Percentiles rank a stretch among this genome's conserved stretches.
Evolutionary conservation across 2,888 invertebrate species (phyloP).

Genomic region (Uloborus plumipes): DNA sequence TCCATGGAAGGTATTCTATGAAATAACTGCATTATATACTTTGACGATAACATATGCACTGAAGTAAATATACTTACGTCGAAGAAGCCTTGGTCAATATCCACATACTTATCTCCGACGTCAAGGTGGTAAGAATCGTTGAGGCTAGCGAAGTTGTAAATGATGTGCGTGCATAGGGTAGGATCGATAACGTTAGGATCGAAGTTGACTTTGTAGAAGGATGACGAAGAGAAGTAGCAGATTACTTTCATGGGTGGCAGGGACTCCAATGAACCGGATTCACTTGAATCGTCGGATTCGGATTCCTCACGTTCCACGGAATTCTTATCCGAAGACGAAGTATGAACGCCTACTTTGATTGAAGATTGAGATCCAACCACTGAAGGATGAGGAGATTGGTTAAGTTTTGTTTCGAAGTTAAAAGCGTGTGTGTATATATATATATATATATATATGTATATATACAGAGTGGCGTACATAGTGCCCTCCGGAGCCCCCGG

Average conservation of each 20-base stretch:
- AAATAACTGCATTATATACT: conserved; percentile 60
- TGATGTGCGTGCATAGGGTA: conserved; percentile 1
- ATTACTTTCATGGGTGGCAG: not conserved
- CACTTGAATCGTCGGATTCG: too few relatives aligned
- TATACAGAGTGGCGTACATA: too few relatives aligned
- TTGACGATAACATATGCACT: conserved; percentile 37
- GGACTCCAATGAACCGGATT: not conserved
- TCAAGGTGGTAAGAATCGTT: conserved; percentile 1
- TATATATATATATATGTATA: too few relatives aligned
- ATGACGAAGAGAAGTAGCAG: not conserved
- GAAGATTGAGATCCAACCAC: too few relatives aligned
- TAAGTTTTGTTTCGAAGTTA: too few relatives aligned
- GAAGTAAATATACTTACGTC: not conserved
- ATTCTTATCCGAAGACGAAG: too few relatives aligned
- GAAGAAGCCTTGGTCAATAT: not conserved
- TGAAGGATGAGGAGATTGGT: too few relatives aligned
- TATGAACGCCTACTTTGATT: too few relatives aligned
- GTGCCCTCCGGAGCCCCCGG: too few relatives aligned
- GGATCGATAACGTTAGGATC: not conserved
- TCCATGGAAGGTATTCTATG: conserved; percentile 58
- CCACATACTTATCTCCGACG: not conserved
- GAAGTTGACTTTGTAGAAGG: conserved; percentile 2
- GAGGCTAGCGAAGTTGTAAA: not conserved
- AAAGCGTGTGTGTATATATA: too few relatives aligned
- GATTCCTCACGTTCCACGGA: too few relatives aligned